Conservation (phyloP, 2,888 invertebrate genomes). For the Unio pictorum region DNA sequence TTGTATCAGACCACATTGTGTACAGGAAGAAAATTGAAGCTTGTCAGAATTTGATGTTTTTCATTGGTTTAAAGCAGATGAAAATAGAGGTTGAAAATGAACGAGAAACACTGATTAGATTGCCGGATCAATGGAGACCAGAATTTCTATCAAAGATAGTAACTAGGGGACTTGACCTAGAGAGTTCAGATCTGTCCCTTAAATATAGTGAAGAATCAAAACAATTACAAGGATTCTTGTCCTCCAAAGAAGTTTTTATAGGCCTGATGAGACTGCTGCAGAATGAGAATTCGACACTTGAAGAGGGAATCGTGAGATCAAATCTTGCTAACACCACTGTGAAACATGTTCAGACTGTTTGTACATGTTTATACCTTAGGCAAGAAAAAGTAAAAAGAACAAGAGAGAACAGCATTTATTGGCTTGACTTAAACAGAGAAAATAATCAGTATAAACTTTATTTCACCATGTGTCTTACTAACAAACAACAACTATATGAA, state of each 20-base stretch:
- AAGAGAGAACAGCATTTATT: too few species aligned
- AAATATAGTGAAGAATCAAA: neutral
- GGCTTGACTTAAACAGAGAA: too few species aligned
- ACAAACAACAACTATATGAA: too few species aligned
- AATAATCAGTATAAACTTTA: too few species aligned
- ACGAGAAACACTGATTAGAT: slow-evolving; percentile 10
- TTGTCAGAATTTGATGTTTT: slow-evolving; percentile 11
- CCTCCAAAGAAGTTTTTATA: neutral
- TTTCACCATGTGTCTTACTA: too few species aligned
- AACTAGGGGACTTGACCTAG: slow-evolving; percentile 24
- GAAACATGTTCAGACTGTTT: too few species aligned
- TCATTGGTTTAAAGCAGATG: slow-evolving; percentile 15
- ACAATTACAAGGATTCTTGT: slow-evolving; percentile 5
- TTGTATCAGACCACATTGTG: slow-evolving; percentile 19
- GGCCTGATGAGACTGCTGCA: slow-evolving; percentile 10
- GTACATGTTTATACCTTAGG: too few species aligned
- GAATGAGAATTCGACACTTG: slow-evolving; percentile 3
- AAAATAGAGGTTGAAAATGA: slow-evolving; percentile 1
- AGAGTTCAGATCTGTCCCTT: neutral
- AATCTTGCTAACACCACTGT: too few species aligned
- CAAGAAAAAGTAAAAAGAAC: too few species aligned
- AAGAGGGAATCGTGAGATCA: neutral
- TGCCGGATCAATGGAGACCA: slow-evolving; percentile 33
- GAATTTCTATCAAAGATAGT: slow-evolving; percentile 37
- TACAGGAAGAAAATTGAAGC: slow-evolving; percentile 8